These are phyloP conservation scores for Gnathonemus longibarbis DNA, from an alignment of 2,113 vertebrate genomes.

Conservation along the genomic window DNA sequence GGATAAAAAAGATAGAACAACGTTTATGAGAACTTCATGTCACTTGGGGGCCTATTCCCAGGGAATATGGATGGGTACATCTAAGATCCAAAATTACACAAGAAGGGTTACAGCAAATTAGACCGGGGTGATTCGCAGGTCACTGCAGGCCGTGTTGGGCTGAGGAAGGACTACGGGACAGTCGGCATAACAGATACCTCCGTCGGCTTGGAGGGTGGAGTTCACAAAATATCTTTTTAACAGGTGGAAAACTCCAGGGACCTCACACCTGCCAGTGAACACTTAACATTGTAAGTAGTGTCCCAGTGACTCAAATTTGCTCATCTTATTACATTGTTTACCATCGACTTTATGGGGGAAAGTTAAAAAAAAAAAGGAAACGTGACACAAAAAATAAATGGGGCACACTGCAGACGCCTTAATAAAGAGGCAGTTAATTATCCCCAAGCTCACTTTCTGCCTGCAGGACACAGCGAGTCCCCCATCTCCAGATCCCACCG, in stretches of 20 bases:
- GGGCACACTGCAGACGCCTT: not conserved
- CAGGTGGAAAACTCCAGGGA: not conserved
- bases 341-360: not conserved
- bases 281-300: no score
- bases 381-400: not conserved
- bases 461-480: not conserved
- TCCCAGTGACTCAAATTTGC: not conserved
- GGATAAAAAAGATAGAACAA: not conserved
- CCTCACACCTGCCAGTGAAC: not conserved
- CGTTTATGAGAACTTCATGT: not conserved
- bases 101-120: not conserved
- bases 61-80: not conserved
- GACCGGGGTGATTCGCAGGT: not conserved
- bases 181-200: not conserved
- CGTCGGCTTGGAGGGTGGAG: not conserved
- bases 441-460: not conserved
- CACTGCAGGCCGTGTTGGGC: not conserved
- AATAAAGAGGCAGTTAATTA: not conserved
- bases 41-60: not conserved
- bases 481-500: not conserved
- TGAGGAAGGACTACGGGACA: not conserved
- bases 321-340: not conserved
- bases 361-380: not conserved
- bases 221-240: not conserved
- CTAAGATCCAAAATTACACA: not conserved